Evolutionary conservation across 2,113 vertebrate species (phyloP).

Genomic region (Rallus limicola): DNA sequence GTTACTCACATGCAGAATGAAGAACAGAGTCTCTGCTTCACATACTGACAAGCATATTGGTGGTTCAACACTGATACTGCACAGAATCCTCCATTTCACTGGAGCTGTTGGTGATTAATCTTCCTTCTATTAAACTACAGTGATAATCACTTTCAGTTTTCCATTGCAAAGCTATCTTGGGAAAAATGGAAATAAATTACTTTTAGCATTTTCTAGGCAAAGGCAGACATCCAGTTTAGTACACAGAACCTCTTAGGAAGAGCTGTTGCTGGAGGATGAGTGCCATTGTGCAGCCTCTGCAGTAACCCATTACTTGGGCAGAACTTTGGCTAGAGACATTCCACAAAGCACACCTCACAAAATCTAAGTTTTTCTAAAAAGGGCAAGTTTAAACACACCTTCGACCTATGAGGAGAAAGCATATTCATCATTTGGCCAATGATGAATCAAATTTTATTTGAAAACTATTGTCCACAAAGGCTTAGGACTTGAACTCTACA

Average conservation of each 20-base stretch:
- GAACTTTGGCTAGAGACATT: not conserved
- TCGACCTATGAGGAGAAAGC: not conserved
- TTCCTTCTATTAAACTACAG: slow-evolving; percentile 79
- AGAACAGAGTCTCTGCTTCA: slow-evolving; percentile 81
- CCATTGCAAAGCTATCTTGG: slow-evolving; percentile 82
- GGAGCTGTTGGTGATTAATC: slow-evolving; percentile 79
- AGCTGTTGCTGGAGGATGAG: not conserved
- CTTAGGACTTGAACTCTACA: not conserved
- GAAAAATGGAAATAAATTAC: not conserved
- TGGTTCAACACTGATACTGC: slow-evolving; percentile 80
- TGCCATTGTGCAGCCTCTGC: not conserved
- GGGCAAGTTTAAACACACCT: not conserved
- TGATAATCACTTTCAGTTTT: slow-evolving; percentile 76
- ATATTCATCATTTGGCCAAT: not conserved
- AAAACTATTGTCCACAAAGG: not conserved
- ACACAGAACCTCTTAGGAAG: not conserved
- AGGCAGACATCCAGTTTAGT: not conserved
- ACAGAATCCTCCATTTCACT: slow-evolving; percentile 79
- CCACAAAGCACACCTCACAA: not conserved
- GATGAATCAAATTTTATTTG: not conserved
- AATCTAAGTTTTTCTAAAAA: not conserved
- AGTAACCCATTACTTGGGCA: not conserved
- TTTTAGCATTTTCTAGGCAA: not conserved
- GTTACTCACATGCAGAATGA: slow-evolving; percentile 84
- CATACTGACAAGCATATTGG: slow-evolving; percentile 76